Evolutionary conservation across 2,797 vertebrate species (phyloP).

Genomic region (Hoplostethus mediterraneus): DNA sequence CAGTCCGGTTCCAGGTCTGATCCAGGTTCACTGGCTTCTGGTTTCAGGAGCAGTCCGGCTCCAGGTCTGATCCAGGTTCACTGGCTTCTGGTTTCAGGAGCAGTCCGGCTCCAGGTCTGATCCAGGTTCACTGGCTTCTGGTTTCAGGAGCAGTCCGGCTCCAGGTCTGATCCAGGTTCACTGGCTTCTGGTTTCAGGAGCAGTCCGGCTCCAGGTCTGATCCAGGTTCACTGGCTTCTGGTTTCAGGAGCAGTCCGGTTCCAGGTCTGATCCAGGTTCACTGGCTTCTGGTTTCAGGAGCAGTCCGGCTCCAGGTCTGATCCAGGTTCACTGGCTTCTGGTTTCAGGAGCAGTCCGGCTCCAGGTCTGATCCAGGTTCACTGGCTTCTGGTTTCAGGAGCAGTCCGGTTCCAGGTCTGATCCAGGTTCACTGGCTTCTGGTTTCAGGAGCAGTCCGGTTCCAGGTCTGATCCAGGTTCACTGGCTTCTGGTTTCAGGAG

Average conservation of each 20-base stretch:
- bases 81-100: background rate
- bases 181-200: background rate
- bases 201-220: slow-evolving; percentile 37
- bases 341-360: slow-evolving; percentile 35
- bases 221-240: slow-evolving; percentile 31
- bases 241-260: slow-evolving; percentile 33
- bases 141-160: slow-evolving; percentile 35
- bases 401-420: slow-evolving; percentile 35
- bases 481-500: background rate
- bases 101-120: slow-evolving; percentile 37
- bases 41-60: slow-evolving; percentile 35
- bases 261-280: slow-evolving; percentile 25
- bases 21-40: slow-evolving; percentile 31
- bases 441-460: slow-evolving; percentile 33
- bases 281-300: background rate
- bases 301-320: slow-evolving; percentile 37
- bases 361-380: slow-evolving; percentile 25
- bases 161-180: slow-evolving; percentile 25
- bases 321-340: slow-evolving; percentile 31
- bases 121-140: slow-evolving; percentile 31
- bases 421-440: slow-evolving; percentile 31
- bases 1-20: slow-evolving; percentile 35
- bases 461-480: slow-evolving; percentile 25
- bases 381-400: background rate
- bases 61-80: slow-evolving; percentile 25